Base-by-base conservation (phyloP, 2,113 vertebrate species). In the Oryzias woworae region DNA sequence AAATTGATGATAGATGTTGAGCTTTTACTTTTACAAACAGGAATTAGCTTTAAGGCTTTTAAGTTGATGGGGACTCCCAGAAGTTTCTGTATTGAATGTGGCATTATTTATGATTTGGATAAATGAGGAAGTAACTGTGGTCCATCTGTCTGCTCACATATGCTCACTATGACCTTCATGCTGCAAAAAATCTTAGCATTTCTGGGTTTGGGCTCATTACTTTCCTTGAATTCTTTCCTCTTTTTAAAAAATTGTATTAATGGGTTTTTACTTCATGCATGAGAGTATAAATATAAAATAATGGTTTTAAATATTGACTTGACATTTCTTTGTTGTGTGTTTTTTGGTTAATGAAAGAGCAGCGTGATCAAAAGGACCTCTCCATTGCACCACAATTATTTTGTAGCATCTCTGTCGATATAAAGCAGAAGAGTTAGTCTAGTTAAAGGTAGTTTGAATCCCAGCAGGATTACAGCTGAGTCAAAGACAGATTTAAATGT, bases 301-400 rank as follows among this genome's bases (percentile, higher is more conserved):
- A 3, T 12, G 36, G 8, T 36, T 36, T 36, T 36, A 36, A 36
- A 36, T 36, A 48, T 51, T 46, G 28, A 5, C 48, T 43, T 14
- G 20, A 2, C 46, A 66, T 49, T 57, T 66, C 67, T 72, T 7
- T 53, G 61, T 63, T 17, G 28, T 1, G 6, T 64, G 57, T 62
- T 31, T 67, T 45, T 81, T 63, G 59, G 62, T 44, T 80, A 75
- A 83, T 83, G 43, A 69, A 77, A 77, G 77, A 67, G 28, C 17
- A 67, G 52, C 65, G 82, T 88, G 69, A 72, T 64, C 62, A 84
- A 86, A 73, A 53, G 55, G 53, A 78, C 64, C 77, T 77, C 77
- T 64, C 55, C 47, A 2, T 26, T 49, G 68, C 7, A 65, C 62
- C 18, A 46, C 68, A 55, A 61, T 80, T 51, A 73, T 83, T 81